These are phyloP conservation scores for Cyclura pinguis DNA, from an alignment of 2,797 vertebrate genomes.

Conservation along the genomic window DNA sequence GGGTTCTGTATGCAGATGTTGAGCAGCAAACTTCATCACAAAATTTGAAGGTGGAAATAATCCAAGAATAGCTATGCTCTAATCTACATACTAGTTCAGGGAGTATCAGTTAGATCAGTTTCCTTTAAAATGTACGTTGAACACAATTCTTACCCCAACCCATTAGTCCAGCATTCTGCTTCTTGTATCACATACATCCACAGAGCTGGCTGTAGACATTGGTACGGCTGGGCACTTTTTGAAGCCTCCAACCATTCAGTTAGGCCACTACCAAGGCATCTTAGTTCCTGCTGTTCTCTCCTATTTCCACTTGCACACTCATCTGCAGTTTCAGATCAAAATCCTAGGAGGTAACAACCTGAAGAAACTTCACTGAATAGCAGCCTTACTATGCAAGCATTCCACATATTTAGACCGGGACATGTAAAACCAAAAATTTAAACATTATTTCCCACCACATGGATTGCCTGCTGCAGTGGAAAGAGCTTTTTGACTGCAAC, in stretches of 20 bases:
- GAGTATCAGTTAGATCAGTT: neutral
- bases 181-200: neutral
- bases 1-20: neutral
- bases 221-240: neutral
- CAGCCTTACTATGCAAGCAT: neutral
- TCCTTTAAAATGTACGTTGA: neutral
- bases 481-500: conserved; percentile 2
- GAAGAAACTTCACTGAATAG: neutral
- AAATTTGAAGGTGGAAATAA: neutral
- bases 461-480: neutral
- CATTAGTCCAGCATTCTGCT: neutral
- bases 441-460: neutral
- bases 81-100: neutral
- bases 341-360: neutral
- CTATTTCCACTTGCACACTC: neutral
- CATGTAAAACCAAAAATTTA: neutral
- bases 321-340: neutral
- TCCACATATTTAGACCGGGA: neutral
- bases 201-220: neutral
- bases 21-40: neutral
- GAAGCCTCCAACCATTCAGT: neutral
- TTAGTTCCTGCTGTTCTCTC: neutral
- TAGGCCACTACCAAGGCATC: neutral
- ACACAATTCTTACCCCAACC: neutral
- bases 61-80: neutral